Evolutionary conservation across 2,113 vertebrate genomes (phyloP), one percentile per base, ranked within the genome.

Genomic region (Typhlomys cinereus): DNA sequence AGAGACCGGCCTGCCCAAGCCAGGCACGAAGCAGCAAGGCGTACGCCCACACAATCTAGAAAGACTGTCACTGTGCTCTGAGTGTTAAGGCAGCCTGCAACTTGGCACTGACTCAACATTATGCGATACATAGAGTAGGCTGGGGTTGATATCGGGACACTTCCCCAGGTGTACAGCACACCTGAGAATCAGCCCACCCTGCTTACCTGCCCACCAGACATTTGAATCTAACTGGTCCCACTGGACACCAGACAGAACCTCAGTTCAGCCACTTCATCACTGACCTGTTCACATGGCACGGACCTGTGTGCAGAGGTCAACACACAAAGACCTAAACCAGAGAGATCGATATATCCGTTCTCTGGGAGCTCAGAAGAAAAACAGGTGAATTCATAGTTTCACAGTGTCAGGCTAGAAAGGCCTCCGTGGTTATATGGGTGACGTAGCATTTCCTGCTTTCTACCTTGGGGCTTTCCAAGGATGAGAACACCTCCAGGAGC

Each of bases 11-110:
- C 44, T 36, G 90, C 83, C 70, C 52, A 59, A 73, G 79, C 48
- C 69, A 93, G 84, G 48, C 57, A 92, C 64, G 36, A 78, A 71
- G 67, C 78, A 46, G 67, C 71, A 94, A 92, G 39, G 62, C 11
- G 71, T 83, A 74, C 62, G 75, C 75, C 83, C 79, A 39, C 7
- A 64, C 18, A 67, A 13, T 48, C 82, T 91, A 52, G 85, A 64
- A 82, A n/a, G 62, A 50, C 61, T 83, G 70, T 50, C 62, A 50
- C 71, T 89, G 6, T 82, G 71, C 78, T 93, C 31, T 91, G 73
- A 89, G 14, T 88, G 94, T 85, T 61, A 69, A 90, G 73, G 50
- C 62, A 70, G 36, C 57, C n/a, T 41, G 36, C 15, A 69, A 85
- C 71, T 57, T 88, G 62, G 82, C 36, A 78, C 46, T 66, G 71